These are phyloP conservation scores for Poecilia gillii DNA, from an alignment of 2,797 vertebrate species.

Conservation along the genomic window DNA sequence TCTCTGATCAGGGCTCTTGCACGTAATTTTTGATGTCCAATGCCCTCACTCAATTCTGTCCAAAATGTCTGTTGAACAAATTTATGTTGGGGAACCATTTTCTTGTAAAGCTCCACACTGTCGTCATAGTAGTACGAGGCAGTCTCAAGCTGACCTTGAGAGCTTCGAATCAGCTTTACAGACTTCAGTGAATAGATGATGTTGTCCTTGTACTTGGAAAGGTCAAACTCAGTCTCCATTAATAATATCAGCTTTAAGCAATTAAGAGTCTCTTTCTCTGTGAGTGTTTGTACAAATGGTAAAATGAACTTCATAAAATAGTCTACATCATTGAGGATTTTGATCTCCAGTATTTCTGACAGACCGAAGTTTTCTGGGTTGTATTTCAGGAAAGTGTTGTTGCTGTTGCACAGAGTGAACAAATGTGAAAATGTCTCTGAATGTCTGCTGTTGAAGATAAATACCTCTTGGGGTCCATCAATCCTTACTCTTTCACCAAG, in stretches of 20 bases:
- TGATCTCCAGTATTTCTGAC: constrained; percentile 40
- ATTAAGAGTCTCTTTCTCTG: constrained; percentile 51
- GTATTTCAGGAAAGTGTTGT: constrained; percentile 62
- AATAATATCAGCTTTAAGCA: constrained; percentile 69
- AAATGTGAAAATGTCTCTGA: constrained; percentile 54
- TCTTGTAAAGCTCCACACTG: constrained; percentile 48
- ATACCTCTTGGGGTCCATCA: constrained; percentile 47
- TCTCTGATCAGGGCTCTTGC: constrained; percentile 33
- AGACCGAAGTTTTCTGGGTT: constrained; percentile 16
- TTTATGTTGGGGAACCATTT: constrained; percentile 69
- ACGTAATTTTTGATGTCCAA: rapidly evolving
- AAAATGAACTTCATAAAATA: constrained; percentile 77
- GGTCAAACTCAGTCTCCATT: rapidly evolving
- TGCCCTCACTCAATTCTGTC: constrained; percentile 19
- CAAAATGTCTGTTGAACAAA: constrained; percentile 76
- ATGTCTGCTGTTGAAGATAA: constrained; percentile 47
- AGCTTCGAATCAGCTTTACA: constrained; percentile 65
- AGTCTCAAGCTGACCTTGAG: constrained; percentile 57
- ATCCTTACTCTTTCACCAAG: constrained; percentile 60
- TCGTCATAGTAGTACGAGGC: constrained; percentile 78
- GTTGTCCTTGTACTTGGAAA: rapidly evolving
- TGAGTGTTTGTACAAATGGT: constrained; percentile 57
- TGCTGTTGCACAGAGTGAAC: constrained; percentile 34
- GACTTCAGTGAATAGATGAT: constrained; percentile 61
- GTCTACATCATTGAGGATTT: constrained; percentile 58